phyloP scores from a whole-genome alignment of 2,888 invertebrate species.

The Patella ulyssiponensis region DNA sequence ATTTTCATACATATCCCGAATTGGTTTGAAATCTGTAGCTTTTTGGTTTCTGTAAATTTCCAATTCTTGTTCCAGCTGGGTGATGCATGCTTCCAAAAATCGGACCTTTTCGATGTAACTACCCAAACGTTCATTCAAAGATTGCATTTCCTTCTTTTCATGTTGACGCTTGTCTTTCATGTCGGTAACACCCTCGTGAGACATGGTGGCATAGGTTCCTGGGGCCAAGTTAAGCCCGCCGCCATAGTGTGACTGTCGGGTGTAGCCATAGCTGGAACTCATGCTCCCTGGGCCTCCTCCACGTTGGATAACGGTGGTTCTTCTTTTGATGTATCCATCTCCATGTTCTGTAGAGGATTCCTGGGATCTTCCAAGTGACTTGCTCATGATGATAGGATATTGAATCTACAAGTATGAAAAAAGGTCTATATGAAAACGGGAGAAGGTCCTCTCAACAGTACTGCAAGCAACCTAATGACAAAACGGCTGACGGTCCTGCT shows the following conservation, averaged over 20 bases:
- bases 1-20: conserved; percentile 72
- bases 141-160: conserved; percentile 74
- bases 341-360: neutral
- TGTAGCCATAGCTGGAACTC: neutral
- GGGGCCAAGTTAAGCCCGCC: conserved; percentile 24
- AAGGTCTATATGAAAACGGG: too few species aligned
- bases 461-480: too few species aligned
- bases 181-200: conserved; percentile 67
- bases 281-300: neutral
- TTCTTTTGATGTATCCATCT: neutral
- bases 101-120: conserved; percentile 74
- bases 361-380: neutral
- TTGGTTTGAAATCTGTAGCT: conserved; percentile 61
- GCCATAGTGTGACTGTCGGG: neutral
- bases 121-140: conserved; percentile 74
- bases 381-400: neutral
- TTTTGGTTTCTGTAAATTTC: conserved; percentile 60
- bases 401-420: too few species aligned
- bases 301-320: neutral
- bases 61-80: conserved; percentile 64
- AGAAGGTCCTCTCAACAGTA: too few species aligned
- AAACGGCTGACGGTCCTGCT: too few species aligned
- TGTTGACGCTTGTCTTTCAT: conserved; percentile 71
- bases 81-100: conserved; percentile 70
- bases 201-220: conserved; percentile 48